Percentiles rank a stretch among this genome's conserved stretches.
These are phyloP conservation scores for Thomomys bottae DNA, from an alignment of 2,113 vertebrate species.

Conservation along the genomic window DNA sequence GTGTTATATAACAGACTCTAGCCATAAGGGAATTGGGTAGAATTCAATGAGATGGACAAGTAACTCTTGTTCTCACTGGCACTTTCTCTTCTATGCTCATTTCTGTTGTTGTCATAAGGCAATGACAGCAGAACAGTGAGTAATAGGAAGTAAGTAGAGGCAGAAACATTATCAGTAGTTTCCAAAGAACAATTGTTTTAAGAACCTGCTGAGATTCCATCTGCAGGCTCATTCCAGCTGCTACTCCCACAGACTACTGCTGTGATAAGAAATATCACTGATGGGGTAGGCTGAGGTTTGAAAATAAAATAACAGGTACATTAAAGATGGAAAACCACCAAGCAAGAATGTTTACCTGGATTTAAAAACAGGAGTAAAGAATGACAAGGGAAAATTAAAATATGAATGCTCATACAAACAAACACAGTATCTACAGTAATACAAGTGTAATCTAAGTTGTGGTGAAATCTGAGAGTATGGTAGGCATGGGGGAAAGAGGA, in stretches of 20 bases:
- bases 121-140: not conserved
- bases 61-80: not conserved
- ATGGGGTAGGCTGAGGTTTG: rapidly evolving
- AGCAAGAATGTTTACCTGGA: not conserved
- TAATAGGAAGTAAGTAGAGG: not conserved
- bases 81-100: not conserved
- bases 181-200: not conserved
- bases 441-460: too few species aligned
- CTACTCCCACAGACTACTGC: too few species aligned
- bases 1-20: not conserved
- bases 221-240: not conserved
- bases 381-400: not conserved
- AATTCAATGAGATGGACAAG: not conserved
- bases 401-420: not conserved
- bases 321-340: not conserved
- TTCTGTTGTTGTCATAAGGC: not conserved
- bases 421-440: not conserved
- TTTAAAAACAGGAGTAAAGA: not conserved
- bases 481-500: rapidly evolving
- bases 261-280: not conserved
- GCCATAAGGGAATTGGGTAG: not conserved
- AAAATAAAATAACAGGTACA: not conserved
- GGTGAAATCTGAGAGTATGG: not conserved
- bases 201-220: not conserved
- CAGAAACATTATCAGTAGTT: not conserved